Evolutionary conservation across 2,888 invertebrate genomes (phyloP), one percentile per base, ranked within the genome.

Genomic region (Suillia variegata): DNA sequence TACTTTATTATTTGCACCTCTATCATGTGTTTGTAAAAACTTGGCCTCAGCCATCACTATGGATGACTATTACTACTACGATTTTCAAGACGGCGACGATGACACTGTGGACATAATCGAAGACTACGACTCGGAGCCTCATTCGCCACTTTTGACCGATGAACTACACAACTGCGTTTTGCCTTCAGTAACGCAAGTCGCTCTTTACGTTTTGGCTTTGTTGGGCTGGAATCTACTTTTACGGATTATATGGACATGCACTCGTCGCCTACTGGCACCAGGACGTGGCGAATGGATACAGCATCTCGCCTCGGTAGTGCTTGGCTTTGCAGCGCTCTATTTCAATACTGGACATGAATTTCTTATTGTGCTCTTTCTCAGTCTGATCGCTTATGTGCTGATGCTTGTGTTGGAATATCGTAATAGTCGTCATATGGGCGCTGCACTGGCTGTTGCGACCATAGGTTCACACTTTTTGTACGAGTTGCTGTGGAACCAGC

Each of bases 401-500:
- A 53, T 64, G n/a, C 57, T 47, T 47, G 26, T 61, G 3, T 10
- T 59, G 24, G 52, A 62, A 24, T 56, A 56, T 24, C 42, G 31
- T 18, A 45, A 20, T 18, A 18, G 18, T 10, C 57, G 61, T 1
- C 26, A 38, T 1, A 62, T 63, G 1, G 76, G 76, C 1, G 13
- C 56, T 3, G 18, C 53, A 6, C 61, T 76, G 38, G 64, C 73
- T 1, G 33, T 67, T 17, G 56, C 67, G 18, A 65, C 70, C 58
- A 67, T 77, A 22, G 66, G 69, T 34, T 65, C 66, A 20, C 76
- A 73, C 45, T 63, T 77, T n/a, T 1, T 70, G 12, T 77, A 74
- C 26, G 79, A 80, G 63, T 15, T 74, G 26, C 47, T 67, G 6
- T 83, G 88, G 69, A 77, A 85, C 62, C 84, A 89, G 65, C 85